phyloP scores from a whole-genome alignment of 2,888 invertebrate genomes.

The Parthenolecanium corni region DNA sequence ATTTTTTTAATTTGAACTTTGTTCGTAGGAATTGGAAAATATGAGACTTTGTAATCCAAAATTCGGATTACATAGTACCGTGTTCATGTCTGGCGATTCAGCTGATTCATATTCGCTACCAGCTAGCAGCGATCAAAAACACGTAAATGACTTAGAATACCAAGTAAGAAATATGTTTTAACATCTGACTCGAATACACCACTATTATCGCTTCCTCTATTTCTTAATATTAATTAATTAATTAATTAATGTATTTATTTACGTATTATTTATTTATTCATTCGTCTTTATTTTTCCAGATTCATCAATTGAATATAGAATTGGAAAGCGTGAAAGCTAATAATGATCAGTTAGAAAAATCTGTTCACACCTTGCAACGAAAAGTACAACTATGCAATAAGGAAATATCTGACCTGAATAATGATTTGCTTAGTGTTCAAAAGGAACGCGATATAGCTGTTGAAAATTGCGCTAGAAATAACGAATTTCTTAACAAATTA shows the following conservation, averaged over 20 bases:
- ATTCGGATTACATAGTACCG: constrained; percentile 9
- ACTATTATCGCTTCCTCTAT: background rate
- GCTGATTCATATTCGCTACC: constrained; percentile 8
- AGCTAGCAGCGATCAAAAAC: background rate
- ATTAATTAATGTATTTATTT: too few relatives aligned
- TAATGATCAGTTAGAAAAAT: constrained; percentile 15
- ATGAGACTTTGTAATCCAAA: constrained; percentile 21
- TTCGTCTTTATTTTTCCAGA: background rate
- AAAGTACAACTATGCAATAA: constrained; percentile 14
- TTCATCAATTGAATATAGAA: constrained; percentile 6
- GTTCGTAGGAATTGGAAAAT: constrained; percentile 20
- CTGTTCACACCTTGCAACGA: constrained; percentile 8
- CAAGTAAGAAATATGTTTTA: too few relatives aligned
- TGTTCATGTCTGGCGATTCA: constrained; percentile 9
- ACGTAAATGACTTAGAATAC: constrained; percentile 9
- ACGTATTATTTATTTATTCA: too few relatives aligned
- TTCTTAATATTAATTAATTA: background rate
- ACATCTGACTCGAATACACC: too few relatives aligned
- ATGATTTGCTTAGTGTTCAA: constrained; percentile 1
- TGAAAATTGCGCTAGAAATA: constrained; percentile 5
- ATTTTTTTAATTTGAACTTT: background rate
- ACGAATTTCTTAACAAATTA: constrained; percentile 1
- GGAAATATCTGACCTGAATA: constrained; percentile 9
- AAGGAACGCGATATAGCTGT: constrained; percentile 14
- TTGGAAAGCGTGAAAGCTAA: constrained; percentile 12